Percentiles rank a stretch among this genome's conserved stretches.
phyloP scores from a whole-genome alignment of 2,113 vertebrate species.

The Anguilla japonica region DNA sequence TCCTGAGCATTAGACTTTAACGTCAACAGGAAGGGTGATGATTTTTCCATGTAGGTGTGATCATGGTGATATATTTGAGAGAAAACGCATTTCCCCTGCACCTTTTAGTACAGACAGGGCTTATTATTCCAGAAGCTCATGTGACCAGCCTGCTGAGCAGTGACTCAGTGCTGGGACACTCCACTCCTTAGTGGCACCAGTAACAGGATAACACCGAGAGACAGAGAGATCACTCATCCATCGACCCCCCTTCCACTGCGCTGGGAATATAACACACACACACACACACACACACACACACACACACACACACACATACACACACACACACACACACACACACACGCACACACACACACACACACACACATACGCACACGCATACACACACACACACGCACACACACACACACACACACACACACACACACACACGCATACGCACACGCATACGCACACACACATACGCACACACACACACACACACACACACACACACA shows the following conservation, averaged over 20 bases:
- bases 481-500: too few relatives aligned
- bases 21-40: background rate
- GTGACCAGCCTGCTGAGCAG: conserved; percentile 8
- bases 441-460: background rate
- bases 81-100: background rate
- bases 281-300: conserved; percentile 6
- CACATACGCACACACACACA: too few relatives aligned
- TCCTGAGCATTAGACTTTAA: background rate
- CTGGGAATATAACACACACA: background rate
- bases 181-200: conserved; percentile 10
- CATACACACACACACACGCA: conserved; percentile 7
- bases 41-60: background rate
- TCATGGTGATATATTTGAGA: background rate
- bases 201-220: background rate
- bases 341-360: too few relatives aligned
- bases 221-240: background rate
- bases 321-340: too few relatives aligned
- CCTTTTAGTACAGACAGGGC: background rate
- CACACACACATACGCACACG: background rate
- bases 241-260: background rate
- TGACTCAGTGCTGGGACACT: background rate
- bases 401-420: conserved; percentile 6
- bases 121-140: background rate
- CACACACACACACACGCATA: background rate
- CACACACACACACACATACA: too few relatives aligned